Evolutionary conservation across 2,797 vertebrate species (phyloP), one percentile per base, ranked within the genome.

Genomic region (Valencia hispanica): DNA sequence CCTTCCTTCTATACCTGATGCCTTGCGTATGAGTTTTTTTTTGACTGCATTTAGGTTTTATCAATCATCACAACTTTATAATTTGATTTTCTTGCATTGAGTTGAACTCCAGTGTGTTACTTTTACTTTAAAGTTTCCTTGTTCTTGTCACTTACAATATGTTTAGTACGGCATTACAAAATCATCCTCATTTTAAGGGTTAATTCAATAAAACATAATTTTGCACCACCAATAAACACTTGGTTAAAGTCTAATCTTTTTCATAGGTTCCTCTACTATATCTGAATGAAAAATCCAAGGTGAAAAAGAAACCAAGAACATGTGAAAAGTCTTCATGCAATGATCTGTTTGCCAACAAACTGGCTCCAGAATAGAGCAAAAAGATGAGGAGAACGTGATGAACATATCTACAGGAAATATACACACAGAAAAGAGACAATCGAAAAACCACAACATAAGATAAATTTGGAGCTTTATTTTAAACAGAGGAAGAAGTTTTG

Each of bases 391-490:
- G n/a, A 22, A 41, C 34, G 41, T 15, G n/a, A 53, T 20, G 14
- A 59, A 17, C 48, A 53, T 20, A 39, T 51, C 73, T 34, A 43
- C 8, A 39, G 3, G 15, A 63, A 22, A 50, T 41, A 30, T 10
- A 41, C 11, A 12, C 20, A 45, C 39, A 70, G 30, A 9, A 45
- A 48, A 36, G 34, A 22, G 12, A 18, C 5, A 9, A 32, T 18
- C 3, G 32, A 32, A 32, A 32, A 20, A 9, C 15, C 32, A 34
- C 15, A 14, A 15, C 45, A 47, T 15, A 15, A 18, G 7, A n/a
- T 39, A 15, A 68, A 74, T 43, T 36, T 76, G 18, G 53, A 68
- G 32, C 57, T 22, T 66, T 12, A 61, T 69, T 65, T 34, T 41
- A 66, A 68, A 72, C 18, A 73, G 14, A 27, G 36, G 14, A 32